Base-by-base conservation (phyloP, 2,113 vertebrate genomes). In the Marcusenius ussheri region DNA sequence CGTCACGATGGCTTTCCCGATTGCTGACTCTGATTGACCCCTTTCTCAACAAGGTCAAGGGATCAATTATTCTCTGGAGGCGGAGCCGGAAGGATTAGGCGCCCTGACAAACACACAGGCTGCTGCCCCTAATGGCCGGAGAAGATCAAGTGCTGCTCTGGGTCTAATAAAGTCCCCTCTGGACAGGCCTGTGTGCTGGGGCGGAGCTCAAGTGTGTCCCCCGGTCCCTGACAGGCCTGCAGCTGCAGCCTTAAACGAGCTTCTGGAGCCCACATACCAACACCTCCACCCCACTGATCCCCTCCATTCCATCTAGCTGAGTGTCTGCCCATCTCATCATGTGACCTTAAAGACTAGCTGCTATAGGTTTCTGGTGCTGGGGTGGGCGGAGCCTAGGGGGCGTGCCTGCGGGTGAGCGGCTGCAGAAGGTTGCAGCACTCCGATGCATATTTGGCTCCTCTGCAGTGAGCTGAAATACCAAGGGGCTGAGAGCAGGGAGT, bases 321-420 rank as follows among this genome's bases (percentile, higher is more conserved):
- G 91, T 94, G 95, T 94, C 94, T 95, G 94, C 93, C 94, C 35
- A 91, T 91, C 91, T 51, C 86, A 90, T 95, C 95, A 95, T 88
- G 93, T 95, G 94, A 95, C 93, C 91, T 89, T 92, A 93, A 95
- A 94, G 91, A 91, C 92, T 87, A 92, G 24, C 46, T 50, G 24
- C 83, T 49, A 47, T 86, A 70, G 62, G 62, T 31, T 70, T 70
- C n/a, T 17, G 83, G 46, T 49, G 24, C 45, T 27, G 11, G n/a
- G 47, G 83, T 27, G 83, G 83, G 83, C 45, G 46, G 46, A 27
- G 45, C 45, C 46, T 47, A 84, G 10, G 46, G 91, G 42, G 87
- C 27, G 10, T 89, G 17, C 15, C 31, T 42, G 74, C 7, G 15
- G 31, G 74, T 80, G 74, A 17, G 80, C 0, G 17, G 35, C 39